These are phyloP conservation scores for Scopus umbretta DNA, from an alignment of 2,113 vertebrate genomes.

Conservation along the genomic window DNA sequence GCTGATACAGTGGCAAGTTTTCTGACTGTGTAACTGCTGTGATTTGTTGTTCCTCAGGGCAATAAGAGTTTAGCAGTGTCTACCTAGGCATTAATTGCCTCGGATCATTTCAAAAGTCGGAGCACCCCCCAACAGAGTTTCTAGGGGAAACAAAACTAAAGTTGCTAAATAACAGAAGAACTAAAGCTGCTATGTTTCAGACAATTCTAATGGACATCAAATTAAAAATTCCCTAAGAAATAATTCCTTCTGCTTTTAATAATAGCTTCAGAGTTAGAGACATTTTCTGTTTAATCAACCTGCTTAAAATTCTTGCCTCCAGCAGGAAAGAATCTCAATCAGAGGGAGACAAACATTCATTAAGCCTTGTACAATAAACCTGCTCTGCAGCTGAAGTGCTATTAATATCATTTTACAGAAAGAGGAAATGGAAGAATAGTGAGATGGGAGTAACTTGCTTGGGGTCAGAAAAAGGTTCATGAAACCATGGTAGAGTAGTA, in stretches of 20 bases:
- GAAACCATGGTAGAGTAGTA: background rate
- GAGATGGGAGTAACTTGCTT: constrained; percentile 60
- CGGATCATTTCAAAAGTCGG: background rate
- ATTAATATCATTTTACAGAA: constrained; percentile 69
- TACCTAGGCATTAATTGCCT: background rate
- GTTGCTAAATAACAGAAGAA: background rate
- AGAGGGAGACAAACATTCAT: constrained; percentile 60
- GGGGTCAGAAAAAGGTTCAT: constrained; percentile 42
- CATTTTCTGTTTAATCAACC: constrained; percentile 19
- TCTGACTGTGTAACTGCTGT: background rate
- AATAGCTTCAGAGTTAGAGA: background rate
- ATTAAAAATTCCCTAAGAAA: background rate
- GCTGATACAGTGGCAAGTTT: background rate
- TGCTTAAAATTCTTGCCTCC: constrained; percentile 54
- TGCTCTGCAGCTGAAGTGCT: constrained; percentile 57
- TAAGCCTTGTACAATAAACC: constrained; percentile 56
- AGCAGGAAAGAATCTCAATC: constrained; percentile 56
- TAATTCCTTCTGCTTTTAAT: constrained; percentile 9
- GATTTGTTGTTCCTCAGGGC: background rate
- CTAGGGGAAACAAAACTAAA: background rate
- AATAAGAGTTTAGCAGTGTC: background rate
- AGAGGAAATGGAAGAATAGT: constrained; percentile 59
- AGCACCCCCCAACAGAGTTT: background rate
- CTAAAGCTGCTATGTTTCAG: background rate
- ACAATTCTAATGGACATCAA: background rate